A percentile compares a stretch with the other conserved stretches of the same genome.
These are phyloP conservation scores for Eira barbara DNA, from an alignment of 2,113 vertebrate genomes.

Conservation along the genomic window DNA sequence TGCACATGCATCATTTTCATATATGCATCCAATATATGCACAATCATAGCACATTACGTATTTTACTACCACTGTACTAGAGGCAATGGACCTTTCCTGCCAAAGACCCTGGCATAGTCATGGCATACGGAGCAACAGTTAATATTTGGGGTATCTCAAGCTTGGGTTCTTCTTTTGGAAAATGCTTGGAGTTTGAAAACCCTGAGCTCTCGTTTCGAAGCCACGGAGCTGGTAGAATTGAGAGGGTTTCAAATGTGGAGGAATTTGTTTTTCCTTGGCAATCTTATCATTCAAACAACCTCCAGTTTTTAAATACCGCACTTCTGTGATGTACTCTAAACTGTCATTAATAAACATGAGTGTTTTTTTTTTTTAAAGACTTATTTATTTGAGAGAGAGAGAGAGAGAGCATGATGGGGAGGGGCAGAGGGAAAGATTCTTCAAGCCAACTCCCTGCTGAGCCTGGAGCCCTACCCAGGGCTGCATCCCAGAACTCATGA, in stretches of 20 bases:
- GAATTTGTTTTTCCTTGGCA: neutral
- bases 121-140: neutral
- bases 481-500: neutral
- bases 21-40: neutral
- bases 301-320: neutral
- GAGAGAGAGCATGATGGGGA: neutral
- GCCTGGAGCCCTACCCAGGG: neutral
- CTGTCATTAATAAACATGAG: constrained; percentile 41
- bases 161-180: neutral
- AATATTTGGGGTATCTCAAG: neutral
- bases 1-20: neutral
- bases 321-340: neutral
- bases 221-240: neutral
- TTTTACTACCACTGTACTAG: neutral
- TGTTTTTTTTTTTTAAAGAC: neutral
- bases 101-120: neutral
- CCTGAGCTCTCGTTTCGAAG: neutral
- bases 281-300: constrained; percentile 20
- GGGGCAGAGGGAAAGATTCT: neutral
- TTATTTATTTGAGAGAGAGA: neutral
- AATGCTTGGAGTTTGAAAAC: neutral
- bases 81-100: neutral
- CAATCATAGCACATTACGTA: neutral
- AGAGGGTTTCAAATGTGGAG: neutral
- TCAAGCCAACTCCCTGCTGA: neutral